Evolutionary conservation across 2,888 invertebrate genomes (phyloP).

Genomic region (Strigamia maritima): DNA sequence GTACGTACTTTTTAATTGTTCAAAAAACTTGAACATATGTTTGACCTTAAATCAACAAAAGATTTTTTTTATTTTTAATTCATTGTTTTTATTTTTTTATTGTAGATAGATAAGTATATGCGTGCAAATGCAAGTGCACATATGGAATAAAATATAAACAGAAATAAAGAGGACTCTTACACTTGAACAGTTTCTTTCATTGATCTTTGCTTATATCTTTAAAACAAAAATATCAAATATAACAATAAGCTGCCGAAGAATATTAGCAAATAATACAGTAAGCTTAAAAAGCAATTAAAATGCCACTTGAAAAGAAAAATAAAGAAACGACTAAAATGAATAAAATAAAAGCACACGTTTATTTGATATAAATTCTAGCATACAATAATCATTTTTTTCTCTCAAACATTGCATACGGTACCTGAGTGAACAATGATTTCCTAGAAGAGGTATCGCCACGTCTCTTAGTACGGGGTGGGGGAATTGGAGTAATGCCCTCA

Average conservation of each 20-base stretch:
- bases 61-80: too few species aligned
- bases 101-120: too few species aligned
- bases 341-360: background rate
- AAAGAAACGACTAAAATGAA: too few species aligned
- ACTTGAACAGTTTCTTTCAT: background rate
- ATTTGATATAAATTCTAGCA: background rate
- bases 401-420: background rate
- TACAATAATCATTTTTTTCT: background rate
- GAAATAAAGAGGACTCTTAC: background rate
- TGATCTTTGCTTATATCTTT: background rate
- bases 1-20: too few species aligned
- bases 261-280: background rate
- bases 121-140: too few species aligned
- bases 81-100: too few species aligned
- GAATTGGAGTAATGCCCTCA: slow-evolving; percentile 5
- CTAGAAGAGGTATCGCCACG: background rate
- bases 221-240: background rate
- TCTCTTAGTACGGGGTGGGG: slow-evolving; percentile 24
- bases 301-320: background rate
- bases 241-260: too few species aligned
- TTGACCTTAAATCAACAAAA: too few species aligned
- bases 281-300: background rate
- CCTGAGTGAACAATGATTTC: background rate
- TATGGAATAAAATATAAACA: too few species aligned
- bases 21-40: too few species aligned